Conservation (phyloP, 2,113 vertebrate species). For the Callospermophilus lateralis region DNA sequence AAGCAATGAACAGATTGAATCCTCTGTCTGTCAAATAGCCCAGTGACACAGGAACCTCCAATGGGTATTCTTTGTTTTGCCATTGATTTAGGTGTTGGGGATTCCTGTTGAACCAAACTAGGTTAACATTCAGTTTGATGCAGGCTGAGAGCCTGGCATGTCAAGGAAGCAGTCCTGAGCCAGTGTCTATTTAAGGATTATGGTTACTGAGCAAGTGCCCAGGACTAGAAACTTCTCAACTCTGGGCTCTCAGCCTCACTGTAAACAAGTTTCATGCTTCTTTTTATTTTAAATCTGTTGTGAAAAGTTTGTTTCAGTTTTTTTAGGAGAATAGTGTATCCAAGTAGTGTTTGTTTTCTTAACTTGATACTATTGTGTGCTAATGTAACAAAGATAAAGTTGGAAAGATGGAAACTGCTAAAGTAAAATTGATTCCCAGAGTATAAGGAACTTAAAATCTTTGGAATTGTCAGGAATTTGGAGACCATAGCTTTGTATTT, state of each 20-base stretch:
- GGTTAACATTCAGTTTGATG: neutral
- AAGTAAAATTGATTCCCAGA: neutral
- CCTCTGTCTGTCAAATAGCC: neutral
- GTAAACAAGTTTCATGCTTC: neutral
- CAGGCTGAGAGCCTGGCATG: neutral
- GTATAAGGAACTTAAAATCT: neutral
- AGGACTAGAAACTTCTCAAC: neutral
- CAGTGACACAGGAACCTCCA: no score
- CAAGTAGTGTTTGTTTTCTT: neutral
- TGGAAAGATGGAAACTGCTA: neutral
- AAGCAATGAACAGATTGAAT: neutral
- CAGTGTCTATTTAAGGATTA: conserved; percentile 9
- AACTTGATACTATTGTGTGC: no score
- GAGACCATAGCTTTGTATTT: neutral
- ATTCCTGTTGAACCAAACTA: neutral
- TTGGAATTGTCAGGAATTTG: neutral
- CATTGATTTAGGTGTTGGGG: neutral
- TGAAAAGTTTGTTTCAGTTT: neutral
- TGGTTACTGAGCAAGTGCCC: neutral
- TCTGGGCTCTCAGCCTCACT: neutral
- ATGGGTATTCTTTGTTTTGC: neutral
- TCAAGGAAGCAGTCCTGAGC: neutral
- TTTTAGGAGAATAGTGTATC: neutral
- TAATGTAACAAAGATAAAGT: neutral
- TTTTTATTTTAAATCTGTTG: neutral